A percentile compares a stretch with the other conserved stretches of the same genome.
Conservation (phyloP, 1,140 invertebrate species). For the Dinoponera quadriceps region DNA sequence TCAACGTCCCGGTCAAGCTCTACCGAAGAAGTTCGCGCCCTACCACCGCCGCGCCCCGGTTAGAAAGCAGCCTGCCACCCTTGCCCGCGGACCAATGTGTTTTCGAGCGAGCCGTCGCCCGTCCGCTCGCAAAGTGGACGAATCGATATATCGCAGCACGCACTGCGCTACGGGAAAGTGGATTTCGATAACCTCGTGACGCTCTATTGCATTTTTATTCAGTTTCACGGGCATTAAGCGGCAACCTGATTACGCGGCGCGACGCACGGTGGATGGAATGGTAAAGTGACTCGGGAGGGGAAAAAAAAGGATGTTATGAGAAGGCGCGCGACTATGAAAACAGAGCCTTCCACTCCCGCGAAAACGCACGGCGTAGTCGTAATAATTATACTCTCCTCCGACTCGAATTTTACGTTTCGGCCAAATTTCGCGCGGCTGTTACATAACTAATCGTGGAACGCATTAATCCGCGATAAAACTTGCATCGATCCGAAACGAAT, state of each 20-base stretch:
- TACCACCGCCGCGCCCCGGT: slow-evolving; percentile 9
- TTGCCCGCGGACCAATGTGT: slow-evolving; percentile 52
- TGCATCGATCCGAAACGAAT: slow-evolving; percentile 37
- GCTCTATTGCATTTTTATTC: slow-evolving; percentile 79
- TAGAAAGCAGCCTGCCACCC: slow-evolving; percentile 53
- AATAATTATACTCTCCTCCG: slow-evolving; percentile 42
- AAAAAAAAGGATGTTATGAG: slow-evolving; percentile 44
- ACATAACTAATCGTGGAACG: slow-evolving; percentile 52
- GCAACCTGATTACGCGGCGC: slow-evolving; percentile 74
- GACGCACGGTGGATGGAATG: slow-evolving; percentile 68
- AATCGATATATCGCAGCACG: slow-evolving; percentile 73
- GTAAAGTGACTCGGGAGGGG: slow-evolving; percentile 65
- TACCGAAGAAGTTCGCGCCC: slow-evolving; percentile 54
- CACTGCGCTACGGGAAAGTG: slow-evolving; percentile 73
- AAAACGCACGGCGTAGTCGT: slow-evolving; percentile 4
- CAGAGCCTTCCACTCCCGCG: slow-evolving; percentile 43
- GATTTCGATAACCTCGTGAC: slow-evolving; percentile 79
- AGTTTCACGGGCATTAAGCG: slow-evolving; percentile 78
- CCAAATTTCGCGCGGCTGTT: slow-evolving; percentile 17
- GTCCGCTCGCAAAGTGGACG: slow-evolving; percentile 49
- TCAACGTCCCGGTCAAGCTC: slow-evolving; percentile 71
- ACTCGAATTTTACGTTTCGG: slow-evolving; percentile 11
- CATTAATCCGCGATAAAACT: slow-evolving; percentile 59
- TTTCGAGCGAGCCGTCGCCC: slow-evolving; percentile 65
- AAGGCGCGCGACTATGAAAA: slow-evolving; percentile 64